Base-by-base conservation (phyloP, 2,888 invertebrate species). In the Priapulus caudatus region DNA sequence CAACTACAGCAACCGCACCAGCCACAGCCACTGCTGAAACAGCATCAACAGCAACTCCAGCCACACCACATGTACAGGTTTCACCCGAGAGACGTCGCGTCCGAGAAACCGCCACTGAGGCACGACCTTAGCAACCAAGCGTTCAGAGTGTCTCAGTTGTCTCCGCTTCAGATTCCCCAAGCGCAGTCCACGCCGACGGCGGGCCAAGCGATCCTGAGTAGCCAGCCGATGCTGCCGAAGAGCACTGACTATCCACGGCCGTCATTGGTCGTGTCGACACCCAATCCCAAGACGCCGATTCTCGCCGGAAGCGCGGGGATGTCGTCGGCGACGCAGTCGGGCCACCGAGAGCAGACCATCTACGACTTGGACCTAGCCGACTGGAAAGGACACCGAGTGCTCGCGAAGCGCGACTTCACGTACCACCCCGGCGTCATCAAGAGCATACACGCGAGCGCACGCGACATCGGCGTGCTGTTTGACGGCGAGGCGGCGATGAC, bases 331-430 rank as follows among this genome's bases (percentile, higher is more conserved):
- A n/a, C n/a, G 10, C 33, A 33, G n/a, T 33, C 33, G 33, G n/a
- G 33, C n/a, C 33, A 10, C 10, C 33, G n/a, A 33, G n/a, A 10
- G 10, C n/a, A 10, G 10, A 33, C 33, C 10, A 33, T 33, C 10
- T n/a, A 33, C 52, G 53, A 71, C 63, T 79, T 93, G 59, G 89
- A 93, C 75, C 78, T 93, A 62, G 83, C 82, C 64, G 92, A 93
- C 73, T 95, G 93, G 93, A 81, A 83, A 61, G 86, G 88, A 66
- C 90, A 91, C 69, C 78, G 92, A 63, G 88, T 93, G 55, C 75
- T 95, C 62, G 93, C 92, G 44, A 86, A 86, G 69, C 81, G 83
- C 66, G 81, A 84, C 59, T 81, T 81, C 55, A 78, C 82, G 63
- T 89, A 87, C 73, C 81, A 86, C 62, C 88, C 92, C 4, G 93